phyloP scores from a whole-genome alignment of 2,888 invertebrate genomes.

The Caenorhabditis sulstoni region DNA sequence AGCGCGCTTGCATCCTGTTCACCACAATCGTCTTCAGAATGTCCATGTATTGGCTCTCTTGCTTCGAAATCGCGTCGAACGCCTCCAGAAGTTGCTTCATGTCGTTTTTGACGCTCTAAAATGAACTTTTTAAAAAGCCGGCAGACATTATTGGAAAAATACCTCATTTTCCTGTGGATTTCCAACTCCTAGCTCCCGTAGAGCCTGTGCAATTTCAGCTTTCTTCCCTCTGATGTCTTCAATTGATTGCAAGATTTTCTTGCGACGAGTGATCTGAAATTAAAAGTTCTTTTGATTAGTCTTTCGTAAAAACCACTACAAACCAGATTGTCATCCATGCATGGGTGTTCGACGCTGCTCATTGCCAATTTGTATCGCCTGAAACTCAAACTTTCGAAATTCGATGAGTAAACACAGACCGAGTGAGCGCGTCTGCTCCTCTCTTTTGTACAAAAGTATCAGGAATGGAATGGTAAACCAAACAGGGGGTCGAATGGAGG shows the following conservation, averaged over 20 bases:
- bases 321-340: conserved; percentile 53
- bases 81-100: conserved; percentile 70
- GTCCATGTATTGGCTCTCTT: conserved; percentile 75
- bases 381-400: background rate
- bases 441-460: background rate
- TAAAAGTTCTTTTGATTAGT: too few relatives aligned
- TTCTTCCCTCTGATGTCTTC: conserved; percentile 67
- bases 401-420: background rate
- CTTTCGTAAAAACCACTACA: conserved; percentile 3
- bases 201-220: conserved; percentile 56
- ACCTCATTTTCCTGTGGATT: conserved; percentile 40
- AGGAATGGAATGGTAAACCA: background rate
- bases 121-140: background rate
- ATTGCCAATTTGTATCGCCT: background rate
- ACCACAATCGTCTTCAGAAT: conserved; percentile 70
- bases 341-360: conserved; percentile 28
- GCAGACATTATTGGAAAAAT: background rate
- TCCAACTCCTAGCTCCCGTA: conserved; percentile 47
- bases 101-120: conserved; percentile 64
- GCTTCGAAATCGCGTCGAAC: conserved; percentile 70
- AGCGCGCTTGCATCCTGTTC: too few relatives aligned
- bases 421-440: background rate
- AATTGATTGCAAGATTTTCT: conserved; percentile 61
- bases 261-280: conserved; percentile 64
- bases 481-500: background rate